Conservation (phyloP, 1,140 invertebrate species). For the Lepidostoma basale region DNA sequence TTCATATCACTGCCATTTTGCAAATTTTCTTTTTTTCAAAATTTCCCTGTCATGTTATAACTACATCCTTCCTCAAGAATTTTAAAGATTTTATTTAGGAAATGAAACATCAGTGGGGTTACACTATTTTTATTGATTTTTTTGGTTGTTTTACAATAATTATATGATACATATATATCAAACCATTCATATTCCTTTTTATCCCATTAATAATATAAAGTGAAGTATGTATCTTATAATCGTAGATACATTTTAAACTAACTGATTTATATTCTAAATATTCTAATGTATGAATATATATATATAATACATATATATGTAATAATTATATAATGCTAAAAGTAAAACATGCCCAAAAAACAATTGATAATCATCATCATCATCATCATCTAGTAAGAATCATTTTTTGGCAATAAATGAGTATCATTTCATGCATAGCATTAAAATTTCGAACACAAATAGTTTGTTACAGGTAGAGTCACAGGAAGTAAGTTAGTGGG, state of each 20-base stretch:
- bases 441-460: slow-evolving; percentile 47
- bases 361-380: slow-evolving; percentile 45
- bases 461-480: slow-evolving; percentile 21
- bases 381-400: too few relatives aligned
- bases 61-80: too few relatives aligned
- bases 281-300: slow-evolving; percentile 40
- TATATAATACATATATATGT: slow-evolving; percentile 30
- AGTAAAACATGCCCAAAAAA: slow-evolving; percentile 47
- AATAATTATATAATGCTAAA: slow-evolving; percentile 43
- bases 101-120: slow-evolving; percentile 36
- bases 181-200: slow-evolving; percentile 46
- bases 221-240: slow-evolving; percentile 47
- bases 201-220: slow-evolving; percentile 46
- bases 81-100: too few relatives aligned
- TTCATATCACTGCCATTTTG: too few relatives aligned
- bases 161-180: slow-evolving; percentile 47
- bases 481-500: slow-evolving; percentile 17
- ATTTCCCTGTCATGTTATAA: too few relatives aligned
- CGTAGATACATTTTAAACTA: slow-evolving; percentile 46
- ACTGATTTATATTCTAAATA: slow-evolving; percentile 45
- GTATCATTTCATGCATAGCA: slow-evolving; percentile 47
- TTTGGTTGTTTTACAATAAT: slow-evolving; percentile 45
- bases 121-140: slow-evolving; percentile 47
- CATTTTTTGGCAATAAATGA: slow-evolving; percentile 48
- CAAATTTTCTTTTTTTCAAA: too few relatives aligned